Base-by-base conservation (phyloP, 2,888 invertebrate species). In the Teleiodes luculella region DNA sequence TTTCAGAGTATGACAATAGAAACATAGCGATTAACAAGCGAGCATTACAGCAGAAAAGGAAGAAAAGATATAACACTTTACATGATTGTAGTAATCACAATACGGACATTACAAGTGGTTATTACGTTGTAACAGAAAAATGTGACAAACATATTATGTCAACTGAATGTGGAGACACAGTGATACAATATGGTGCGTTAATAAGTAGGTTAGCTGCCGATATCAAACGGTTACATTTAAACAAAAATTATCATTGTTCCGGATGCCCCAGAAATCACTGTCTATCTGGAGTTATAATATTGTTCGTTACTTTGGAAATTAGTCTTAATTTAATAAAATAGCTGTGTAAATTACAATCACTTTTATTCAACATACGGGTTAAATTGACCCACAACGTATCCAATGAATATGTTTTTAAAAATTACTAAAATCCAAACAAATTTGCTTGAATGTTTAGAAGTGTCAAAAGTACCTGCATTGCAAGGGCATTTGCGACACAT, bases 211-310 rank as follows among this genome's bases (percentile, higher is more conserved):
- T 78, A 31, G 73, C 74, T 0, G 28, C 53, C 39, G 75, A 76
- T 55, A 61, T 76, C 56, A 64, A 66, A 53, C 36, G 58, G 3
- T 53, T 78, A 37, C 68, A 72, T 61, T 53, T 76, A 39, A 68
- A 70, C 53, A 55, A 72, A 53, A 66, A 60, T 48, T 72, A 71
- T 60, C 65, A 68, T 58, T 76, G 76, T 57, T 53, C 63, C 36
- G 53, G 58, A 52, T 61, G 61, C 41, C 57, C 55, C 16, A 35
- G 28, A 18, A 37, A 49, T 13, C 28, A 5, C 7, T 30, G n/a
- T 33, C 14, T 37, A n/a, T 28, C 7, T 11, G 10, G 4, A 37
- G 28, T 24, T 16, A 37, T 49, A 13, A 13, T 28, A 33, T 13
- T 18, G n/a, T 31, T 49, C 1, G 28, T 28, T 49, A 18, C 5